A percentile compares a stretch with the other conserved stretches of the same genome.
phyloP scores from a whole-genome alignment of 2,113 vertebrate species.

The Hemicordylus capensis region DNA sequence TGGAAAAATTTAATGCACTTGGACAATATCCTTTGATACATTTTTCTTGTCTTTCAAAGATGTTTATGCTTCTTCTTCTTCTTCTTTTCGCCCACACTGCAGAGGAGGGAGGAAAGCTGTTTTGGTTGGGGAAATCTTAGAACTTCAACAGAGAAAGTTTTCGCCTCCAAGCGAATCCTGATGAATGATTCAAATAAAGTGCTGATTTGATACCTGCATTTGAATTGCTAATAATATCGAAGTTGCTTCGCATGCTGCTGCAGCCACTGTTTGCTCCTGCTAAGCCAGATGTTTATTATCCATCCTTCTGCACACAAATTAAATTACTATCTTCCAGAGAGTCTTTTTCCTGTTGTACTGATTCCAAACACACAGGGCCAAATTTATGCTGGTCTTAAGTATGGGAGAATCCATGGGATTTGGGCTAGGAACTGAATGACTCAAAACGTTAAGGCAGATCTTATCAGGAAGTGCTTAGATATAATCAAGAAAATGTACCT shows the following conservation, averaged over 20 bases:
- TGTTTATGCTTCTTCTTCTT: constrained; percentile 3
- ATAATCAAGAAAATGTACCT: not conserved
- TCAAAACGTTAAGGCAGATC: not conserved
- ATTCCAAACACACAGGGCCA: constrained; percentile 15
- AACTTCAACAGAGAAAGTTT: constrained; percentile 55
- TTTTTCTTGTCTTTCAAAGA: constrained; percentile 11
- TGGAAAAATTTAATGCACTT: constrained; percentile 28
- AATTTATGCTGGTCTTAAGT: not conserved
- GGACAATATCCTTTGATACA: constrained; percentile 20
- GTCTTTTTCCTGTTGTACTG: not conserved
- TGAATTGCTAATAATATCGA: constrained; percentile 68
- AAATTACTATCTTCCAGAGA: constrained; percentile 36
- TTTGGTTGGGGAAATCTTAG: constrained; percentile 45
- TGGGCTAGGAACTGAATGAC: not conserved
- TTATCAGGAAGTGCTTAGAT: constrained; percentile 22
- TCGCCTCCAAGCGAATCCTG: constrained; percentile 30
- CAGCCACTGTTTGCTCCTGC: constrained; percentile 25
- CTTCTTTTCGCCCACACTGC: not conserved
- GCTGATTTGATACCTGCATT: constrained; percentile 54
- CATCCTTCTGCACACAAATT: constrained; percentile 36
- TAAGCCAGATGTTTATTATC: constrained; percentile 59
- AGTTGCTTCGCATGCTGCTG: constrained; percentile 37
- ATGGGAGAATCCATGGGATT: not conserved
- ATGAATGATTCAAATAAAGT: constrained; percentile 59
- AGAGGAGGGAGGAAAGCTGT: constrained; percentile 15